Base-by-base conservation (phyloP, 2,113 vertebrate species). In the Gorsachius goisagi region DNA sequence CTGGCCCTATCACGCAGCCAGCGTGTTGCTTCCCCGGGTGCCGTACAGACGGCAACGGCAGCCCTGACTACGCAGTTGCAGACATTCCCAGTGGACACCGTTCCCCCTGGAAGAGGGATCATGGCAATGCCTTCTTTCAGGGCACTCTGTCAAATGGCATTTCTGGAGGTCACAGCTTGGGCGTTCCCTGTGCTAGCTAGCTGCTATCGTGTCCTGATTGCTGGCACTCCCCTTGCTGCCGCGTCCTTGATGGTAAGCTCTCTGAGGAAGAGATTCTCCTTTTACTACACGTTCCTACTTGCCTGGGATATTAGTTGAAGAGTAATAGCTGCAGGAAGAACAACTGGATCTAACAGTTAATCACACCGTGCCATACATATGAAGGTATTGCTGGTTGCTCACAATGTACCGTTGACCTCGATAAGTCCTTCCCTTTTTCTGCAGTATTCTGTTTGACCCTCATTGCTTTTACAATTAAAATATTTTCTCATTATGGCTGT, bases 21-120 rank as follows among this genome's bases (percentile, higher is more conserved):
- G 30, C 3, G 0, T 9, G 17, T 10, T 53, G 12, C 45, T 28
- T 13, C 69, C 44, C 4, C 2, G 1, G 14, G 19, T 50, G 20
- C 53, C 11, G 4, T 17, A 11, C 33, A 73, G 37, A 44, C 1
- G 2, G 35, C 88, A 60, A 23, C 2, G 1, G 60, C 62, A 76
- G 30, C 50, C n/a, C 26, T n/a, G 27, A 19, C 26, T 33, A 21
- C 1, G 1, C 17, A 17, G 5, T 41, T 50, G 45, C 32, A 60
- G 69, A 37, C 24, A 3, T 60, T 85, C 50, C 63, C 50, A 3
- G 10, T 19, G 16, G n/a, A 33, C 56, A 53, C 13, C 14, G 3
- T 2, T 62, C 15, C 9, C 7, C 69, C 35, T 45, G 52, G 49
- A 47, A 44, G 23, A 76, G 39, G 39, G 12, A 63, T 11, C 28